Percentiles rank a stretch among this genome's conserved stretches.
Evolutionary conservation across 2,113 vertebrate genomes (phyloP).

Genomic region (Eclectus roratus): DNA sequence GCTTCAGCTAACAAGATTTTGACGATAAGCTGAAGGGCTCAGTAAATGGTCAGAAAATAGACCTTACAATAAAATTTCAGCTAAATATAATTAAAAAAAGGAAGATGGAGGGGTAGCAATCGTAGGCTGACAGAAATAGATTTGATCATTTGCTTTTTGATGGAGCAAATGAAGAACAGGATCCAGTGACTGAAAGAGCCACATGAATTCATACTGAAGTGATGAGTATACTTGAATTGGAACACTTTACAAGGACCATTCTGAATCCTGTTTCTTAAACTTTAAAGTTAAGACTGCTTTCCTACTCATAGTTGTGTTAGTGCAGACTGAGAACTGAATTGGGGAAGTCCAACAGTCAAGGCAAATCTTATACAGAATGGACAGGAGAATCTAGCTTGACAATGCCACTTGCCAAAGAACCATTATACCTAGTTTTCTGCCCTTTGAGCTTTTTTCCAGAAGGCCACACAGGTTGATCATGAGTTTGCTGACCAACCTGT

Average conservation of each 20-base stretch:
- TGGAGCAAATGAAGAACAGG: neutral
- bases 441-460: neutral
- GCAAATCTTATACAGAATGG: neutral
- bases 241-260: neutral
- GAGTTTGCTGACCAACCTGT: neutral
- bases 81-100: constrained; percentile 18
- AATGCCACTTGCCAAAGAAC: neutral
- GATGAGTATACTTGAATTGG: neutral
- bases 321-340: neutral
- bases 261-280: neutral
- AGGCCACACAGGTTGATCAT: neutral
- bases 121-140: neutral
- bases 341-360: neutral
- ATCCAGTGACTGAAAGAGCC: neutral
- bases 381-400: neutral
- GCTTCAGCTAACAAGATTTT: neutral
- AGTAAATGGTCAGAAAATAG: constrained; percentile 41
- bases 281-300: neutral
- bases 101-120: neutral
- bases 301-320: neutral
- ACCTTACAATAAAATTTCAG: neutral
- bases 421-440: neutral
- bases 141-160: neutral
- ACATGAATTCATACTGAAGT: neutral
- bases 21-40: neutral